These are phyloP conservation scores for Pararge aegeria DNA, from an alignment of 1,140 invertebrate species.

Conservation along the genomic window DNA sequence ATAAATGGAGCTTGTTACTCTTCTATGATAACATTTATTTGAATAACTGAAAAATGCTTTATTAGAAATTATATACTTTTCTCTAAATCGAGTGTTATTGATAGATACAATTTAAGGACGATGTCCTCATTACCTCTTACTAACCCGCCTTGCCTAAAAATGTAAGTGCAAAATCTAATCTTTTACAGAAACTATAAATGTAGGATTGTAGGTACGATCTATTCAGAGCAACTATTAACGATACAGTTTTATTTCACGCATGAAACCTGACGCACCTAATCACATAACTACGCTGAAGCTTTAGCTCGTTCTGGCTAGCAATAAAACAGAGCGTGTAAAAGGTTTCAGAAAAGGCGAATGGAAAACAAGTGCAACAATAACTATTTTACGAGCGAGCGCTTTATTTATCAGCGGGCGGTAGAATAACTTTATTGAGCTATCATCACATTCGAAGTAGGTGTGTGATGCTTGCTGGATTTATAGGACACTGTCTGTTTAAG, in stretches of 20 bases:
- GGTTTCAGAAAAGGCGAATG: slow-evolving; percentile 20
- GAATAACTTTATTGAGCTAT: slow-evolving; percentile 62
- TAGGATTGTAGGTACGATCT: background rate
- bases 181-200: too few relatives aligned
- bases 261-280: background rate
- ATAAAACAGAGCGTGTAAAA: slow-evolving; percentile 7
- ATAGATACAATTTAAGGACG: too few relatives aligned
- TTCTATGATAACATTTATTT: too few relatives aligned
- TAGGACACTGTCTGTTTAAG: too few relatives aligned
- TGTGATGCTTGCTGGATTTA: background rate
- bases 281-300: background rate
- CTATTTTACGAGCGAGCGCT: slow-evolving; percentile 48
- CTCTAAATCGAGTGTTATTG: too few relatives aligned
- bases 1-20: too few relatives aligned
- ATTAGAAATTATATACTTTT: too few relatives aligned
- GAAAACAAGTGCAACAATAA: slow-evolving; percentile 37
- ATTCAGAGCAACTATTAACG: slow-evolving; percentile 1
- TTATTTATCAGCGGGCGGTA: slow-evolving; percentile 61
- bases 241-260: background rate
- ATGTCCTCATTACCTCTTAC: too few relatives aligned
- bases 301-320: background rate
- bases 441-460: slow-evolving; percentile 15
- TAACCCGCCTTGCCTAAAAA: too few relatives aligned
- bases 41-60: too few relatives aligned
- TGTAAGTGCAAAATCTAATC: too few relatives aligned